These are phyloP conservation scores for Pectinophora gossypiella DNA, from an alignment of 1,140 invertebrate species.

Conservation along the genomic window DNA sequence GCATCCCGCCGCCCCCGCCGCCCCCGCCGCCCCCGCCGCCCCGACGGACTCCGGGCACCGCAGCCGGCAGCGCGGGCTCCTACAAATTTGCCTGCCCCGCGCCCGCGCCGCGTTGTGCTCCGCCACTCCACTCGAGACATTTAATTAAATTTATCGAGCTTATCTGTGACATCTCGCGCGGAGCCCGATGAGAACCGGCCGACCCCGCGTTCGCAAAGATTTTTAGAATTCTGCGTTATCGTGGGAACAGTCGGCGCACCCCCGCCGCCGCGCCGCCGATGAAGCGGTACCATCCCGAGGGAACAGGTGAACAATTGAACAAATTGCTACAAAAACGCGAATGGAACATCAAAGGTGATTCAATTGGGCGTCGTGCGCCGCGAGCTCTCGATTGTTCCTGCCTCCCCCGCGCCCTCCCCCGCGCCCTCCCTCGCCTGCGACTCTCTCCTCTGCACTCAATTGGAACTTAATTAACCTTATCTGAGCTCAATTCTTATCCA, in stretches of 20 bases:
- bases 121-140: conserved; percentile 22
- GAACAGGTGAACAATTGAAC: conserved; percentile 27
- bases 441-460: not conserved
- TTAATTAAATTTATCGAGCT: conserved; percentile 69
- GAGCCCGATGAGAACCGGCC: conserved; percentile 45
- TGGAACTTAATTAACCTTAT: not conserved
- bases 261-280: conserved; percentile 13
- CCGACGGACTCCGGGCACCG: not conserved
- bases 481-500: not conserved
- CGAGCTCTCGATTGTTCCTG: not conserved
- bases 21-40: too few species aligned
- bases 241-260: conserved; percentile 38
- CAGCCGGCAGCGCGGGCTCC: conserved; percentile 11
- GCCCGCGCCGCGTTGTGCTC: not conserved
- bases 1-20: not conserved
- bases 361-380: conserved; percentile 12
- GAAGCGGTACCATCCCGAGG: conserved; percentile 21
- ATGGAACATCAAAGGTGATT: conserved; percentile 21
- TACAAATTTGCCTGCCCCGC: conserved; percentile 45
- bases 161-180: conserved; percentile 50
- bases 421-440: not conserved
- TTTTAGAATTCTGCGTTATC: conserved; percentile 45
- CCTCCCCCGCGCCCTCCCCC: not conserved
- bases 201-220: conserved; percentile 36
- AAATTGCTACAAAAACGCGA: conserved; percentile 37